These are phyloP conservation scores for Torymus tubicola DNA, from an alignment of 2,888 invertebrate genomes.

Conservation along the genomic window DNA sequence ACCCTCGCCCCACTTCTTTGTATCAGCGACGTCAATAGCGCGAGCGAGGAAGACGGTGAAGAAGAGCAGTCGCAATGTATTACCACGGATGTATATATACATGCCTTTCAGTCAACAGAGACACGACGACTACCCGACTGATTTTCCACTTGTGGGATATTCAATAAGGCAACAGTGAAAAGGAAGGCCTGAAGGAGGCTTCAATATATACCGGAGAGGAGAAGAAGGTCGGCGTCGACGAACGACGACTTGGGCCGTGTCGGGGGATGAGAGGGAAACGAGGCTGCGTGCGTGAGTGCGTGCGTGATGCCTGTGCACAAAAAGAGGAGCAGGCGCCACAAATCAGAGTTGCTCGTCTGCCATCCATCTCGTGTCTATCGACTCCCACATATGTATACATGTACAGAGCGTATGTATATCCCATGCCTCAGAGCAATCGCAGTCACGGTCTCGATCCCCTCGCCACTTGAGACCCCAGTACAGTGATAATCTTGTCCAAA, in stretches of 20 bases:
- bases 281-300: slow-evolving; percentile 54
- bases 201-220: slow-evolving; percentile 56
- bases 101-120: slow-evolving; percentile 64
- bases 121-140: slow-evolving; percentile 68
- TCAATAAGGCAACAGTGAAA: slow-evolving; percentile 74
- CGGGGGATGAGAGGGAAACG: slow-evolving; percentile 39
- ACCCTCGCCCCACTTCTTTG: slow-evolving; percentile 47
- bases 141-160: slow-evolving; percentile 75
- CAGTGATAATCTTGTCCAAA: slow-evolving; percentile 67
- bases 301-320: slow-evolving; percentile 55
- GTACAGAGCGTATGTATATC: neutral
- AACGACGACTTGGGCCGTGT: slow-evolving; percentile 43
- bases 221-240: slow-evolving; percentile 18
- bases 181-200: slow-evolving; percentile 69
- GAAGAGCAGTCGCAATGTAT: slow-evolving; percentile 43
- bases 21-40: slow-evolving; percentile 57
- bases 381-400: slow-evolving; percentile 55
- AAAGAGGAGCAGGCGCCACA: slow-evolving; percentile 65
- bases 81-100: slow-evolving; percentile 55
- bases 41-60: slow-evolving; percentile 59
- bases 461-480: slow-evolving; percentile 62
- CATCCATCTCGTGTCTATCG: slow-evolving; percentile 62
- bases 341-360: slow-evolving; percentile 59
- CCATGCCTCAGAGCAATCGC: slow-evolving; percentile 61
- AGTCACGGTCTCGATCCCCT: slow-evolving; percentile 57